These are phyloP conservation scores for Thunnus maccoyii DNA, from an alignment of 2,113 vertebrate species.

Conservation along the genomic window DNA sequence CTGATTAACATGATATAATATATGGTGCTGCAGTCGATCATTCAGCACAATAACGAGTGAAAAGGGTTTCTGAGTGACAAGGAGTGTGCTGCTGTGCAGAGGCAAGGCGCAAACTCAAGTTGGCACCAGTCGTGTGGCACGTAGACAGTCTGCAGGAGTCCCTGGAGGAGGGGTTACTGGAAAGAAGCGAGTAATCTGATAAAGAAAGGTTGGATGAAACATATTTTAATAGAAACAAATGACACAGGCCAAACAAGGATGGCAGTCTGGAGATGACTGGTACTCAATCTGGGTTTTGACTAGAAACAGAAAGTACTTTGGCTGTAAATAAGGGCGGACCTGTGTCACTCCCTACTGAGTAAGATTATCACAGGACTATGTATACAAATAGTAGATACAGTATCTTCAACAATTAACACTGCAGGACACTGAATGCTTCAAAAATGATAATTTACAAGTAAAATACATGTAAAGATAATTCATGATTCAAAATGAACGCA, in stretches of 20 bases:
- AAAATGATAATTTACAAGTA: neutral
- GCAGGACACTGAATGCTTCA: neutral
- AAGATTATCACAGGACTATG: neutral
- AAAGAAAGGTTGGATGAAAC: constrained; percentile 54
- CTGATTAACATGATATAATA: neutral
- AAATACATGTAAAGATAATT: neutral
- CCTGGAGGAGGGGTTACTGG: constrained; percentile 61
- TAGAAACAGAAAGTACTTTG: constrained; percentile 16
- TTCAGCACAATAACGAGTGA: neutral
- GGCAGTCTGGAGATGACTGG: neutral
- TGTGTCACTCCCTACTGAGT: neutral
- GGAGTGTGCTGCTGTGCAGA: constrained; percentile 29
- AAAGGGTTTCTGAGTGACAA: constrained; percentile 11
- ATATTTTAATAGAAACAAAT: constrained; percentile 52
- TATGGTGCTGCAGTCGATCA: neutral
- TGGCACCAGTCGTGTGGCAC: constrained; percentile 69
- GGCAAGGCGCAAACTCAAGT: constrained; percentile 37
- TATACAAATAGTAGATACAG: neutral
- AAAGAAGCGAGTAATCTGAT: constrained; percentile 59
- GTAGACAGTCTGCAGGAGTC: constrained; percentile 74
- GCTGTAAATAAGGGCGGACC: neutral
- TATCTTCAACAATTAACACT: neutral
- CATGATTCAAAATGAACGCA: neutral
- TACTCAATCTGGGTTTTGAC: neutral
- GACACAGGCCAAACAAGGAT: neutral